Percentiles rank a stretch among this genome's conserved stretches.
These are phyloP conservation scores for Cyrtodaria siliqua DNA, from an alignment of 2,888 invertebrate genomes.

Conservation along the genomic window DNA sequence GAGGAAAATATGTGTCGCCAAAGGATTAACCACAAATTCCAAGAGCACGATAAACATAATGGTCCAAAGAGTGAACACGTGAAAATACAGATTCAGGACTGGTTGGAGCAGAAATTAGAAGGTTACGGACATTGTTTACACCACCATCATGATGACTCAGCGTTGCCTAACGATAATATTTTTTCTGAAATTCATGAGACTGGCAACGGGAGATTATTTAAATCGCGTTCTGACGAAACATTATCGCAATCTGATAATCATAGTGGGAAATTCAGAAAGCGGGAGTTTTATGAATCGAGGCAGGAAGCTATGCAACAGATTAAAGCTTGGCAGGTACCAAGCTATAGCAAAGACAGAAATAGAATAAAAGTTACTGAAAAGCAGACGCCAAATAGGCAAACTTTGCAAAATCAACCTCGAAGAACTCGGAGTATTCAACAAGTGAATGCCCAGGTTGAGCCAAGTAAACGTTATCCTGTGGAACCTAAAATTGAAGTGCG, in stretches of 20 bases:
- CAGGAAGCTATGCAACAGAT: slow-evolving; percentile 82
- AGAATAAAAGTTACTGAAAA: slow-evolving; percentile 46
- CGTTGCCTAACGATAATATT: slow-evolving; percentile 75
- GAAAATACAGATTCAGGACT: slow-evolving; percentile 79
- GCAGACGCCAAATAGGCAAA: slow-evolving; percentile 21
- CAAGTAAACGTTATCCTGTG: slow-evolving; percentile 36
- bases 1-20: slow-evolving; percentile 89
- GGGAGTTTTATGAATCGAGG: slow-evolving; percentile 79
- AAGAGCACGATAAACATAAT: slow-evolving; percentile 87
- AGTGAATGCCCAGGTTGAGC: slow-evolving; percentile 20
- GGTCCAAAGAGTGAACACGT: slow-evolving; percentile 69
- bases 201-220: slow-evolving; percentile 79
- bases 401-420: slow-evolving; percentile 2
- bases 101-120: slow-evolving; percentile 79
- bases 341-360: slow-evolving; percentile 64
- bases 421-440: slow-evolving; percentile 39
- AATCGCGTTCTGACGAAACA: slow-evolving; percentile 84
- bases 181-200: slow-evolving; percentile 76
- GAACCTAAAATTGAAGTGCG: slow-evolving; percentile 53
- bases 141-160: slow-evolving; percentile 82
- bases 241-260: slow-evolving; percentile 87
- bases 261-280: slow-evolving; percentile 89
- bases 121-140: slow-evolving; percentile 80
- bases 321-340: slow-evolving; percentile 79
- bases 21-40: slow-evolving; percentile 89